Base-by-base conservation (phyloP, 1,140 invertebrate genomes). In the Drosophila bipectinata region DNA sequence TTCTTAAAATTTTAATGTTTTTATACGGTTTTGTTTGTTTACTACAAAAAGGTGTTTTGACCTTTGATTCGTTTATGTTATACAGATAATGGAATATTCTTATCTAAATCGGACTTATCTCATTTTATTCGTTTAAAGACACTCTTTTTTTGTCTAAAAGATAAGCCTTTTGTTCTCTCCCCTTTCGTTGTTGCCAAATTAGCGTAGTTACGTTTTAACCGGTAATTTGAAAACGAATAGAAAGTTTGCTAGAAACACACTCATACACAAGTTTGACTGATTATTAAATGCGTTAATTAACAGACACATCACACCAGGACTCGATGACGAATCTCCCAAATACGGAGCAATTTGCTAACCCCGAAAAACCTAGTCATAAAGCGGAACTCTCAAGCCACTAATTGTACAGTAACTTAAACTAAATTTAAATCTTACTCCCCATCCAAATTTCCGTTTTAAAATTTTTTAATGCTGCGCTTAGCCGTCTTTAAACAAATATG, bases 141-240 rank as follows among this genome's bases (percentile, higher is more conserved):
- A 24, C 9, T 18, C 53, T 21, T 21, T 21, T 21, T 21, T 2
- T n/a, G 18, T 15, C 26, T 47, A 49, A 56, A 28, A 34, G 41
- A 49, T 8, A 45, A 57, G 53, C 47, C 18, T 52, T 60, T 60
- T 64, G 48, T 58, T 21, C n/a, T 47, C 67, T 47, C 67, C 30
- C 18, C 52, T 66, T 84, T 74, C 77, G 73, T 84, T 84, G 82
- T 87, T 85, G 82, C 82, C 82, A 85, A 85, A 85, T 85, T 85
- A 85, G 78, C 82, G 52, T 79, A 87, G 73, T 72, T 85, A 87
- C 87, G 82, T 85, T 85, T 82, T 18, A 18, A 85, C 63, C 62
- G 52, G 58, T 84, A 60, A 56, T 58, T 60, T 59, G 44, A 34
- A 41, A 41, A 58, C 28, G 24, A 52, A 14, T 32, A 32, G 44